Base-by-base conservation (phyloP, 2,888 invertebrate genomes). In the Serripes groenlandicus region DNA sequence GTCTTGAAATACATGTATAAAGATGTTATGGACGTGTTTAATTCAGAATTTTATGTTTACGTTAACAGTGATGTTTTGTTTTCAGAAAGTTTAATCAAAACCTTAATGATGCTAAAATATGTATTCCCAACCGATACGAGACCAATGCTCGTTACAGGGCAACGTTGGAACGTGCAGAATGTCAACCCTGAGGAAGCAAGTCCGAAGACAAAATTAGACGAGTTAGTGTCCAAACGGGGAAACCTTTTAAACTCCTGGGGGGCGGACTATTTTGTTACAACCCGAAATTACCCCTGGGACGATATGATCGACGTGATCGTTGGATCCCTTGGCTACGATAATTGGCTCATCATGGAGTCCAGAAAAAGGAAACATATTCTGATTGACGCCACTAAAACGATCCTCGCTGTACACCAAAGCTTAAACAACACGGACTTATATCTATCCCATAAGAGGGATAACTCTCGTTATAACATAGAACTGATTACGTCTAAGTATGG, bases 21-120 rank as follows among this genome's bases (percentile, higher is more conserved):
- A 42, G 88, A 92, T 58, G 90, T 85, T 11, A 89, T 88, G 83
- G 64, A 78, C 1, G 78, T 77, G 5, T 89, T 87, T 71, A 88
- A 88, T 34, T 87, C 90, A 9, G 78, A 81, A 7, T 91, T 91
- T 79, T 92, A 92, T 77, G 92, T 89, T 9, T 92, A 88, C 70
- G 86, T 88, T 18, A 93, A 93, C 74, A 90, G 91, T 7, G 93
- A 93, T 81, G 90, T 92, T 35, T 76, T 93, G 7, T 92, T 91
- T 66, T 91, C 90, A 34, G 85, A 88, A n/a, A 79, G 72, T 0
- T 68, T 92, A 7, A 62, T 90, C 26, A 75, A 81, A 28, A 91
- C 90, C 2, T 70, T 92, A 34, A 34, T 76, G 9, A 68, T 80
- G 30, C 30, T 89, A 7, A 62, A 71, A 18, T 69, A 77, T 32